phyloP scores from a whole-genome alignment of 1,140 invertebrate genomes.

The Drosophila simulans region DNA sequence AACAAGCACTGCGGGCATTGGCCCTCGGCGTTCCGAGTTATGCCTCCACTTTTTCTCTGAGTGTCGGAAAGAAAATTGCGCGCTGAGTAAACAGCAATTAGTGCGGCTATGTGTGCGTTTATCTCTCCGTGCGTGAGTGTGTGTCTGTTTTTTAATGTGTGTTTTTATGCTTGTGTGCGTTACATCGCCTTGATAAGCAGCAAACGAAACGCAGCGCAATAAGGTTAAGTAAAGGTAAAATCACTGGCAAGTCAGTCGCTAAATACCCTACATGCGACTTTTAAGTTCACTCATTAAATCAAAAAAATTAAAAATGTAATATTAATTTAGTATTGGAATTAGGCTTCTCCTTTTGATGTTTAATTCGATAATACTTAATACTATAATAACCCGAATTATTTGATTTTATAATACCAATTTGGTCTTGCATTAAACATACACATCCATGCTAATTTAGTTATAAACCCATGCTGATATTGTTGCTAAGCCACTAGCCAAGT shows the following conservation, averaged over 20 bases:
- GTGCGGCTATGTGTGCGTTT: constrained; percentile 49
- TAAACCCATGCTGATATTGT: constrained; percentile 18
- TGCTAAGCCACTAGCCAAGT: constrained; percentile 31
- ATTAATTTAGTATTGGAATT: too few relatives aligned
- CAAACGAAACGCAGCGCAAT: constrained; percentile 32
- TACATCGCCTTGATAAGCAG: constrained; percentile 65
- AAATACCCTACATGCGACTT: not conserved
- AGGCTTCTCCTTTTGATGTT: too few relatives aligned
- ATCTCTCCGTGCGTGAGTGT: constrained; percentile 45
- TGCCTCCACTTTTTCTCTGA: constrained; percentile 13
- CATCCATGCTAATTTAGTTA: constrained; percentile 15
- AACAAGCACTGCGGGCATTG: constrained; percentile 21
- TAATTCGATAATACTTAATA: too few relatives aligned
- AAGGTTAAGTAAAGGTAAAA: constrained; percentile 60
- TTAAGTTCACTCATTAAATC: not conserved
- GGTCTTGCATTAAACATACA: not conserved
- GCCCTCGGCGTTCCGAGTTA: constrained; percentile 29
- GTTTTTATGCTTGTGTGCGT: constrained; percentile 33
- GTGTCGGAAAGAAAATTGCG: constrained; percentile 77
- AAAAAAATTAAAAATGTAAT: not conserved
- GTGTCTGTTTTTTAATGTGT: constrained; percentile 4
- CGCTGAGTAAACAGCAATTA: constrained; percentile 75
- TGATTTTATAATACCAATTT: not conserved
- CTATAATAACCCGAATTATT: not conserved
- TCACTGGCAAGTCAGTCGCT: constrained; percentile 10